Evolutionary conservation across 2,888 invertebrate genomes (phyloP).

Genomic region (Nycteola revayana): DNA sequence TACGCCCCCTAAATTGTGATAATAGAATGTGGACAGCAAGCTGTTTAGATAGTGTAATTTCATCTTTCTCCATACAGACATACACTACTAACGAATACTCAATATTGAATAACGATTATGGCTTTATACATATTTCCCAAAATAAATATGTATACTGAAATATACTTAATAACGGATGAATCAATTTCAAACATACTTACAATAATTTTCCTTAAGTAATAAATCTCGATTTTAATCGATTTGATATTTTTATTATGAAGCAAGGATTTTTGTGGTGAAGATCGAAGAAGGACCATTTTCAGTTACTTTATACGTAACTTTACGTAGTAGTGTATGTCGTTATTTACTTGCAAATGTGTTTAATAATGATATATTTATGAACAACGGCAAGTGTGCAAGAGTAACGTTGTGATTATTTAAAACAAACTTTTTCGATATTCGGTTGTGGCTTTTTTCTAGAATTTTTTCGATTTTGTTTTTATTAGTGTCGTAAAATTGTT

Average conservation of each 20-base stretch:
- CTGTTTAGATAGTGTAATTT: conserved; percentile 31
- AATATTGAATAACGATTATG: too few species aligned
- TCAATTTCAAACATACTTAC: too few species aligned
- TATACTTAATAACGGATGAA: too few species aligned
- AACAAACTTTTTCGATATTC: conserved; percentile 35
- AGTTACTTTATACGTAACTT: too few species aligned
- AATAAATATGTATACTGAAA: too few species aligned
- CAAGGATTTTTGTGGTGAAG: too few species aligned
- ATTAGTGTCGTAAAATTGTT: conserved; percentile 22
- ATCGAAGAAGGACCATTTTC: too few species aligned
- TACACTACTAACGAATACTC: conserved; percentile 22
- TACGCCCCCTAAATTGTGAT: too few species aligned
- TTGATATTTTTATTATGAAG: too few species aligned
- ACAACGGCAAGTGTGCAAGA: conserved; percentile 50
- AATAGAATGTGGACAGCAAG: conserved; percentile 15
- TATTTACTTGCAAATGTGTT: conserved; percentile 15
- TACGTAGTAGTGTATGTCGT: conserved; percentile 30
- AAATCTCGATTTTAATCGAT: too few species aligned
- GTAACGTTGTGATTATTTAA: conserved; percentile 39
- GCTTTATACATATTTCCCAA: too few species aligned
- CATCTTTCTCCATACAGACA: conserved; percentile 20
- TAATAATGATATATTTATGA: conserved; percentile 13
- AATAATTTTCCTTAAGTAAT: too few species aligned
- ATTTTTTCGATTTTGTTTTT: conserved; percentile 19
- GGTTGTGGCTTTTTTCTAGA: conserved; percentile 50